Percentiles rank a stretch among this genome's conserved stretches.
phyloP scores from a whole-genome alignment of 2,888 invertebrate species.

The Pseudococcus viburni region DNA sequence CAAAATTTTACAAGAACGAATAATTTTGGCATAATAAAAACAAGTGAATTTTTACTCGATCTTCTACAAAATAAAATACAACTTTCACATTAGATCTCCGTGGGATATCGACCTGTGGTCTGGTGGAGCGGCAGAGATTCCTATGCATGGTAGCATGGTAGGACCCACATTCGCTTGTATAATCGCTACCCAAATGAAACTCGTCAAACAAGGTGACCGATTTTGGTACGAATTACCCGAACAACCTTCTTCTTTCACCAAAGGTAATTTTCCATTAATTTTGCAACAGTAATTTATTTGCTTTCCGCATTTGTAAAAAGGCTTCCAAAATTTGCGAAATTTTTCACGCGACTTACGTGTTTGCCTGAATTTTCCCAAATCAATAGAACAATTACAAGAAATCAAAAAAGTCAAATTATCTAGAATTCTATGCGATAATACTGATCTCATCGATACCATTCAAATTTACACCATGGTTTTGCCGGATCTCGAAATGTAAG shows the following conservation, averaged over 20 bases:
- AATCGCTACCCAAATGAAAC: slow-evolving; percentile 93
- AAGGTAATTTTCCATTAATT: slow-evolving; percentile 71
- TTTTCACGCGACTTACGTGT: no score
- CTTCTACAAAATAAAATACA: no score
- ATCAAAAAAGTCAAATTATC: slow-evolving; percentile 85
- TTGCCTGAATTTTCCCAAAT: no score
- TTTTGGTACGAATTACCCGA: slow-evolving; percentile 96
- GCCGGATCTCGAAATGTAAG: slow-evolving; percentile 94
- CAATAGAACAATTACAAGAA: slow-evolving; percentile 83
- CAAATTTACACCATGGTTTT: slow-evolving; percentile 93
- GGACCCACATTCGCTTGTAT: slow-evolving; percentile 96
- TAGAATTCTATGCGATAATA: slow-evolving; percentile 91
- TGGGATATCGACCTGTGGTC: slow-evolving; percentile 95
- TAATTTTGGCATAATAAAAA: no score
- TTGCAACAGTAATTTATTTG: no score
- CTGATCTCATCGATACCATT: slow-evolving; percentile 90
- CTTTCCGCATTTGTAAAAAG: no score
- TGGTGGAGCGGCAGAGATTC: slow-evolving; percentile 92
- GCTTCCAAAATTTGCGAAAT: no score
- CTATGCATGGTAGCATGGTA: slow-evolving; percentile 91
- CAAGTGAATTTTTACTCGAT: no score
- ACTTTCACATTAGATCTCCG: slow-evolving; percentile 78
- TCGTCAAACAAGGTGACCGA: slow-evolving; percentile 89
- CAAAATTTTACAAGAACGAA: no score
- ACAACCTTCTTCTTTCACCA: slow-evolving; percentile 91